Conservation (phyloP, 2,113 vertebrate species). For the Colossoma macropomum region DNA sequence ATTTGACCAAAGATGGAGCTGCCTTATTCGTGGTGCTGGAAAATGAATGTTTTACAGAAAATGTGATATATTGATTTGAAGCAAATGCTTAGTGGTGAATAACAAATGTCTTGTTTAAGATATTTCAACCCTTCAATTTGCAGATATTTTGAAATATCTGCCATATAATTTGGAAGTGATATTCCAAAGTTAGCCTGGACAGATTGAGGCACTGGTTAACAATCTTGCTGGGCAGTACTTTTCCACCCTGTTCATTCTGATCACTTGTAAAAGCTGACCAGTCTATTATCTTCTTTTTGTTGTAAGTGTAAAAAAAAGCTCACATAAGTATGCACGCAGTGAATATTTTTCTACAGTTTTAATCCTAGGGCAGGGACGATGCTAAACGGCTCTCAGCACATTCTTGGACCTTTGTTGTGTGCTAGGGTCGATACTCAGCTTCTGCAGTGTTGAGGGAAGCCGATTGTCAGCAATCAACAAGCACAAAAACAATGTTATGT, state of each 20-base stretch:
- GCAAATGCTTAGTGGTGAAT: background rate
- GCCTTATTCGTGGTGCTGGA: background rate
- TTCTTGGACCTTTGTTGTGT: background rate
- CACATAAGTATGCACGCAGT: conserved; percentile 55
- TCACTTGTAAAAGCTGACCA: background rate
- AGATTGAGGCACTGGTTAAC: background rate
- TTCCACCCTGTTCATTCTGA: conserved; percentile 53
- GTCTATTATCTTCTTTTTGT: conserved; percentile 7
- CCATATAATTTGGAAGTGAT: background rate
- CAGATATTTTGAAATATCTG: background rate
- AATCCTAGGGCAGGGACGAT: background rate
- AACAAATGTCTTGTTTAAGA: background rate
- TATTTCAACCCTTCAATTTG: background rate
- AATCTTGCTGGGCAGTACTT: background rate
- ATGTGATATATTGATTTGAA: background rate
- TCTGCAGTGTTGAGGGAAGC: background rate
- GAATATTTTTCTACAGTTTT: conserved; percentile 46
- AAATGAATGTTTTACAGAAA: background rate
- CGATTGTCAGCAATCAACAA: background rate
- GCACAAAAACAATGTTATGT: background rate
- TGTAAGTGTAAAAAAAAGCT: conserved; percentile 63
- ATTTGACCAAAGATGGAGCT: background rate
- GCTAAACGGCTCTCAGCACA: background rate
- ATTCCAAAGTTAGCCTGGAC: background rate
- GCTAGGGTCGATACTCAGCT: background rate